Evolutionary conservation across 2,888 invertebrate genomes (phyloP).

Genomic region (Imbricaverruca yamaguchii): DNA sequence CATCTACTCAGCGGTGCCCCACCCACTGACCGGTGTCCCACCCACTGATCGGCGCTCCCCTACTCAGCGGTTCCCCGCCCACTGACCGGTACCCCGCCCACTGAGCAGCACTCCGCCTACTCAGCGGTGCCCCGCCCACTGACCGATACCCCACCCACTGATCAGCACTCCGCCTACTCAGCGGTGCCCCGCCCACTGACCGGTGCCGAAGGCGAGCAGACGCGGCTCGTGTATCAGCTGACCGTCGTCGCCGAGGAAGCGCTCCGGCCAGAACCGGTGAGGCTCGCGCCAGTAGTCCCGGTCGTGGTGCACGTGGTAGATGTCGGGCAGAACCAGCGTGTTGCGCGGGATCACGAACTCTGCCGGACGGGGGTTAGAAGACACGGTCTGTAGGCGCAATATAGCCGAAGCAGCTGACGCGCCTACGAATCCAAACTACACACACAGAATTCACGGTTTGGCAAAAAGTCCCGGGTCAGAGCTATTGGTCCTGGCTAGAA

Average conservation of each 20-base stretch:
- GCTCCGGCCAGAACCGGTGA: constrained; percentile 7
- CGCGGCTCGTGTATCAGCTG: constrained; percentile 13
- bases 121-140: too few species aligned
- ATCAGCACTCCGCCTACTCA: too few species aligned
- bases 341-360: neutral
- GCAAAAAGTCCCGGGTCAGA: too few species aligned
- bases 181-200: neutral
- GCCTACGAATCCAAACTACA: neutral
- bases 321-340: neutral
- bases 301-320: constrained; percentile 21
- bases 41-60: too few species aligned
- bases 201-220: constrained; percentile 2
- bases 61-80: neutral
- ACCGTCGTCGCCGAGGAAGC: constrained; percentile 21
- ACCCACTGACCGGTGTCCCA: too few species aligned
- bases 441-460: neutral
- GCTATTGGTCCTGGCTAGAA: too few species aligned
- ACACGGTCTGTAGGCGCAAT: neutral
- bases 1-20: too few species aligned
- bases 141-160: too few species aligned
- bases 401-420: too few species aligned
- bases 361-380: neutral
- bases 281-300: constrained; percentile 6
- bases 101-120: too few species aligned
- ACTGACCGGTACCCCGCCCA: too few species aligned